Conservation (phyloP, 2,888 invertebrate genomes). For the Trissoscelio sp. region DNA sequence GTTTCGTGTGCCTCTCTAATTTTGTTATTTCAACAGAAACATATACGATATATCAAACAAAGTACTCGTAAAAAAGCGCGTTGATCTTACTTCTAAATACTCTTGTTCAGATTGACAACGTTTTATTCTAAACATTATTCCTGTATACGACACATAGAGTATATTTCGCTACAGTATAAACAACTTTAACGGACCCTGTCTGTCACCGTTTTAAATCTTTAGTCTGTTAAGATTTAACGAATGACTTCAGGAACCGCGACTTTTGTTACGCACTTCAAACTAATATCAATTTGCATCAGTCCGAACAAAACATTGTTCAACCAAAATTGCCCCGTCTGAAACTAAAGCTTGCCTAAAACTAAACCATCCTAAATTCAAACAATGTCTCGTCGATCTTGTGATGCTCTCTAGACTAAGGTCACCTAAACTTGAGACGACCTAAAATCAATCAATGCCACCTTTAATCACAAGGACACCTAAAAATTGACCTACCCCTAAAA, state of each 20-base stretch:
- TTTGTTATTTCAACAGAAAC: slow-evolving; percentile 12
- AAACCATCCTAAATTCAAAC: not conserved
- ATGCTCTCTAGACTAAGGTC: not conserved
- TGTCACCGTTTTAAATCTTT: not conserved
- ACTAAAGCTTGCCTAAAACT: slow-evolving; percentile 7
- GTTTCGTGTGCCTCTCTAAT: slow-evolving; percentile 29
- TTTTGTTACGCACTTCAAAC: slow-evolving; percentile 14
- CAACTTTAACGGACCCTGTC: slow-evolving; percentile 21
- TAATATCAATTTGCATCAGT: slow-evolving; percentile 37
- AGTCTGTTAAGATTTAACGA: not conserved
- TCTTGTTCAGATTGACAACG: slow-evolving; percentile 34
- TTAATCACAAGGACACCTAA: slow-evolving; percentile 38
- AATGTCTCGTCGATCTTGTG: slow-evolving; percentile 1
- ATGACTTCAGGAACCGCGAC: not conserved
- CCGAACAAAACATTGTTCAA: slow-evolving; percentile 31
- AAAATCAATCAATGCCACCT: slow-evolving; percentile 25
- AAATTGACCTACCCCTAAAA: slow-evolving; percentile 48
- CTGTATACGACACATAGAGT: slow-evolving; percentile 16
- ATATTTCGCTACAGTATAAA: slow-evolving; percentile 36
- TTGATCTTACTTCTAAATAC: slow-evolving; percentile 34
- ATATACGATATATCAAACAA: slow-evolving; percentile 44
- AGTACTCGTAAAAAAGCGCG: slow-evolving; percentile 51
- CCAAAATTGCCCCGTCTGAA: slow-evolving; percentile 27
- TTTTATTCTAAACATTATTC: slow-evolving; percentile 30
- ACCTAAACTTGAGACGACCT: slow-evolving; percentile 8